These are phyloP conservation scores for Hippocampus kuda DNA, from an alignment of 2,797 vertebrate species.

Conservation along the genomic window DNA sequence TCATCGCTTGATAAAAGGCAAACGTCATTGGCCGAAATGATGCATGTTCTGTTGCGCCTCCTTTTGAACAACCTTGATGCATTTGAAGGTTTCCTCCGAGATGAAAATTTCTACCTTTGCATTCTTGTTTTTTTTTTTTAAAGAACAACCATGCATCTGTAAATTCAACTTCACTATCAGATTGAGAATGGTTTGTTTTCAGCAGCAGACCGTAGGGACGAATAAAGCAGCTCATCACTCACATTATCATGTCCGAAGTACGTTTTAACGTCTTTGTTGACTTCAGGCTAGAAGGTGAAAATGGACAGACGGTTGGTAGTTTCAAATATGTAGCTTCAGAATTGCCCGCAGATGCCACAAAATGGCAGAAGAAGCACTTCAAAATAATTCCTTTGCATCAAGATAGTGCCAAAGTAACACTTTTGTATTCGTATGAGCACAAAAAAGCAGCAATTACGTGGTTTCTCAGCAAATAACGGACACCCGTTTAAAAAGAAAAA, in stretches of 20 bases:
- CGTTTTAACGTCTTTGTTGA: constrained; percentile 21
- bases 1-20: constrained; percentile 14
- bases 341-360: background rate
- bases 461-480: background rate
- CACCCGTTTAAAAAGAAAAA: background rate
- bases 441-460: too few species aligned
- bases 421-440: too few species aligned
- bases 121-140: constrained; percentile 8
- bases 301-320: background rate
- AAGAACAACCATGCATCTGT: background rate
- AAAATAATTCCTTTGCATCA: background rate
- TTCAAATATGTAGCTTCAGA: constrained; percentile 7
- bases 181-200: constrained; percentile 16
- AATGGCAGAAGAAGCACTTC: background rate
- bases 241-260: constrained; percentile 1
- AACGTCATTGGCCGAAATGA: constrained; percentile 4
- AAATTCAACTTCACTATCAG: constrained; percentile 15
- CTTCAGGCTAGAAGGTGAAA: constrained; percentile 6
- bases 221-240: constrained; percentile 19
- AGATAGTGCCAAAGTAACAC: background rate
- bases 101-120: constrained; percentile 9
- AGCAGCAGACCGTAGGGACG: background rate
- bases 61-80: constrained; percentile 13
- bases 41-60: background rate
- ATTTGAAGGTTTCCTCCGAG: constrained; percentile 9